Evolutionary conservation across 2,113 vertebrate genomes (phyloP), one percentile per base, ranked within the genome.

Genomic region (Casuarius casuarius): DNA sequence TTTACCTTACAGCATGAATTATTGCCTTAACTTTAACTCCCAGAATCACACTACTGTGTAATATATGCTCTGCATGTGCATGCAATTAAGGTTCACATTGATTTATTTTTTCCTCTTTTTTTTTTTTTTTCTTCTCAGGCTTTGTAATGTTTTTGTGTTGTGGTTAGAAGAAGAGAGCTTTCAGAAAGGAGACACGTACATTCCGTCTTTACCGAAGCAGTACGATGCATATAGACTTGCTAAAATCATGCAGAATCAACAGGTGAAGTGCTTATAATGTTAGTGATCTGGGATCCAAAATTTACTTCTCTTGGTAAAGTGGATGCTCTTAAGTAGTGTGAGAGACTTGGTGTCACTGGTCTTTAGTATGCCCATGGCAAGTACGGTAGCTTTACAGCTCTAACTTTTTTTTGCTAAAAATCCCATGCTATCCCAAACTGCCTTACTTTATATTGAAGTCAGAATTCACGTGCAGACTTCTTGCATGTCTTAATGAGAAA

Each of bases 131-230:
- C 14, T 62, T 58, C 79, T 49, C 88, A 99, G 99, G 97, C 98
- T 99, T 95, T 99, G 99, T 97, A 98, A 98, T 87, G 98, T 99
- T 20, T 99, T 99, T 97, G 93, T 98, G 68, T 52, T 99, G 84
- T 99, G 99, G 99, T 65, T 99, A 97, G 99, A 99, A 95, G 99
- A 99, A 96, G 99, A 99, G 89, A 99, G 92, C 87, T 98, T 99
- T 91, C 99, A 99, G 95, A 99, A 98, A 87, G 99, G 99, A 95
- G 99, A 99, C 88, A 98, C 98, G 1, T 99, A 99, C 94, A 97
- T 99, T 90, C 99, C 99, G 83, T 99, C 99, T 92, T 98, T 99
- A 84, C 99, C 99, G 35, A 99, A 99, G 79, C 98, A 99, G 48
- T 99, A 99, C 51, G 99, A 99, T 94, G 94, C 97, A 31, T 98